A percentile compares a stretch with the other conserved stretches of the same genome.
phyloP scores from a whole-genome alignment of 2,888 invertebrate genomes.

The Callosobruchus maculatus region DNA sequence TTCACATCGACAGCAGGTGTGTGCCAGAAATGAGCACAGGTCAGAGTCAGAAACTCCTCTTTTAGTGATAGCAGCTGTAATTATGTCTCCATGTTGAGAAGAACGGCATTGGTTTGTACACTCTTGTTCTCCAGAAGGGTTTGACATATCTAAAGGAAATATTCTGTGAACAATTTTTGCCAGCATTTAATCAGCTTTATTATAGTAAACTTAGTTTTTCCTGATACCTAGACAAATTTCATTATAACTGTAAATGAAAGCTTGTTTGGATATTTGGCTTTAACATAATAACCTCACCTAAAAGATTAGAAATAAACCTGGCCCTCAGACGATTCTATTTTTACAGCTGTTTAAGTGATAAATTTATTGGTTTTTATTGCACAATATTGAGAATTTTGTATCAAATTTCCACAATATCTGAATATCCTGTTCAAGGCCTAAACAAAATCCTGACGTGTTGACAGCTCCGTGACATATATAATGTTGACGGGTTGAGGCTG shows the following conservation, averaged over 20 bases:
- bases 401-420: background rate
- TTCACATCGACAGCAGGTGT: constrained; percentile 46
- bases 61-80: constrained; percentile 65
- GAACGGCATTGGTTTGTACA: constrained; percentile 62
- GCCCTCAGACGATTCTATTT: background rate
- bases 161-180: background rate
- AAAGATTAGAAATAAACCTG: background rate
- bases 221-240: too few relatives aligned
- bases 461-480: background rate
- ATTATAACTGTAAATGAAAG: too few relatives aligned
- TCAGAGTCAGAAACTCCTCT: constrained; percentile 58
- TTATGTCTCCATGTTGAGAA: constrained; percentile 54
- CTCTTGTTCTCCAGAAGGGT: constrained; percentile 35
- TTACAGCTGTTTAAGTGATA: background rate
- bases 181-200: too few relatives aligned
- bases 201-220: too few relatives aligned
- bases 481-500: too few relatives aligned
- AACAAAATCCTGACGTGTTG: background rate
- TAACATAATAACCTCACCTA: background rate
- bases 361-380: background rate
- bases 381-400: background rate
- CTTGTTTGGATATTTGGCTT: too few relatives aligned
- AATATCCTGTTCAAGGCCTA: too few relatives aligned
- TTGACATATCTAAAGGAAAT: background rate
- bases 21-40: constrained; percentile 47